Percentiles rank a stretch among this genome's conserved stretches.
Conservation (phyloP, 2,888 invertebrate genomes). For the Ophonus ardosiacus region DNA sequence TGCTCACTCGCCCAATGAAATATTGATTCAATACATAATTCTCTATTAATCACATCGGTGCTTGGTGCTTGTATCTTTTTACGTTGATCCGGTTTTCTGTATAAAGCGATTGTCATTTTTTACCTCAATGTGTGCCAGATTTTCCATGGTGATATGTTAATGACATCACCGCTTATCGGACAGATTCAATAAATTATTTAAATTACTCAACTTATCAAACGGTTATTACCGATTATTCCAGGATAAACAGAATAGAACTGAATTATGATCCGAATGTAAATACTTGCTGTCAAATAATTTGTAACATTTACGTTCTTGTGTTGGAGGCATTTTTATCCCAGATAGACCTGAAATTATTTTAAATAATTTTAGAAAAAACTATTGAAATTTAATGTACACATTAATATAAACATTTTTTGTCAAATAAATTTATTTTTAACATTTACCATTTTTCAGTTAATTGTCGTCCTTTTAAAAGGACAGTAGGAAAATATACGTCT, state of each 20-base stretch:
- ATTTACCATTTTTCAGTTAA: too few species aligned
- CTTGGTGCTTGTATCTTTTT: slow-evolving; percentile 59
- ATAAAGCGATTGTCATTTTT: slow-evolving; percentile 50
- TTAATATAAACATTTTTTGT: too few species aligned
- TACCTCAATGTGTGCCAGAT: slow-evolving; percentile 23
- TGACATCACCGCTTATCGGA: slow-evolving; percentile 13
- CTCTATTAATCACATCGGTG: slow-evolving; percentile 57
- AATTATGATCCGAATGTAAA: slow-evolving; percentile 17
- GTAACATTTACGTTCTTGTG: slow-evolving; percentile 11
- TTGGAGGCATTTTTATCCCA: slow-evolving; percentile 21
- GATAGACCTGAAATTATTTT: too few species aligned
- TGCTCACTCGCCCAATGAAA: slow-evolving; percentile 54
- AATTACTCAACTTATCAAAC: slow-evolving; percentile 5
- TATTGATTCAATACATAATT: slow-evolving; percentile 63
- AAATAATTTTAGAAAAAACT: too few species aligned
- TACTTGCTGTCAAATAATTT: slow-evolving; percentile 37
- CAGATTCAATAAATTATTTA: slow-evolving; percentile 30
- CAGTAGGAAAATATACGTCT: too few species aligned
- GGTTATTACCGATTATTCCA: background rate
- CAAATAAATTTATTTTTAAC: too few species aligned
- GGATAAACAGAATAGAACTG: slow-evolving; percentile 9
- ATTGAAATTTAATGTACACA: too few species aligned
- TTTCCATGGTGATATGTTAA: slow-evolving; percentile 15
- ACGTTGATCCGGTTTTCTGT: slow-evolving; percentile 35
- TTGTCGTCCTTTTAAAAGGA: too few species aligned